phyloP scores from a whole-genome alignment of 2,888 invertebrate genomes.

The Campoletis raptor region DNA sequence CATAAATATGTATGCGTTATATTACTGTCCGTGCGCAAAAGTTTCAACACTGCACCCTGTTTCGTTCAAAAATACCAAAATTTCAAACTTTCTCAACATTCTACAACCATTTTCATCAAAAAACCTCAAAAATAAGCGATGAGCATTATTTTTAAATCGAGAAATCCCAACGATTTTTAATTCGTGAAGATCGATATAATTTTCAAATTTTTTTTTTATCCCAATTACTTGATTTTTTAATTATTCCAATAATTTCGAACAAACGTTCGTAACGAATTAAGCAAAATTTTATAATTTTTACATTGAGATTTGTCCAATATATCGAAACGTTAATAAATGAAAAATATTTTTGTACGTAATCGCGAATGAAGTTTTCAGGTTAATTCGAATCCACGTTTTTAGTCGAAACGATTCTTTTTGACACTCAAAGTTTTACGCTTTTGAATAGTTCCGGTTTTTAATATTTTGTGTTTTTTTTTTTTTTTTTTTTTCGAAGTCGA shows the following conservation, averaged over 20 bases:
- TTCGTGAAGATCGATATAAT: neutral
- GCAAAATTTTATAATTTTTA: neutral
- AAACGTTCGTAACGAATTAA: too few species aligned
- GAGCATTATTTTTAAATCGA: neutral
- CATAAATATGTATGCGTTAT: conserved; percentile 80
- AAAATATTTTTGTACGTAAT: neutral
- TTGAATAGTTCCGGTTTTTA: neutral
- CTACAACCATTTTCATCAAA: neutral
- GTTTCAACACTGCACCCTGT: conserved; percentile 37
- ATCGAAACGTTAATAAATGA: neutral
- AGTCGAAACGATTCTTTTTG: neutral
- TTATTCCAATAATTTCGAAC: too few species aligned
- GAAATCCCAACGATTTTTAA: neutral
- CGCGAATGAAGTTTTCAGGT: neutral
- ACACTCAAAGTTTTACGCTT: neutral
- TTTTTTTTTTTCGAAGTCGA: conserved; percentile 4
- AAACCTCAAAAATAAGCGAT: neutral
- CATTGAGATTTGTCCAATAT: neutral
- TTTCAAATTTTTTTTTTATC: neutral
- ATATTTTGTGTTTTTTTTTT: conserved; percentile 5
- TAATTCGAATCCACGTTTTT: neutral
- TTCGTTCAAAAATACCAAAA: conserved; percentile 2
- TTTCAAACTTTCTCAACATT: neutral
- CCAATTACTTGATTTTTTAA: neutral
- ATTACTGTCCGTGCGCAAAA: conserved; percentile 71